phyloP scores from a whole-genome alignment of 1,140 invertebrate genomes.

The Psix sp. region DNA sequence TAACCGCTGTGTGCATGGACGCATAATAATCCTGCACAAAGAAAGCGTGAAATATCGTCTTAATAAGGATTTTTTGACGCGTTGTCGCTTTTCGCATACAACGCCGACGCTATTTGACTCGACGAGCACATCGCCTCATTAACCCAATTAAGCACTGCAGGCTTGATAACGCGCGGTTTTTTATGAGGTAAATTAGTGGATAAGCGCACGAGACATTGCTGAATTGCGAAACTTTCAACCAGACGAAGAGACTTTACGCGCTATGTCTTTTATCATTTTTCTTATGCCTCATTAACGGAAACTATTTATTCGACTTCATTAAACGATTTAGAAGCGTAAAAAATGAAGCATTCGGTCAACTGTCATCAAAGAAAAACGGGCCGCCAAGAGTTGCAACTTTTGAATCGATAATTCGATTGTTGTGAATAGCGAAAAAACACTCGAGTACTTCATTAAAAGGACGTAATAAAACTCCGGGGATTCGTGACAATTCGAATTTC shows the following conservation, averaged over 20 bases:
- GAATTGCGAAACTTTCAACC: slow-evolving; percentile 31
- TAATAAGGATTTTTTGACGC: slow-evolving; percentile 27
- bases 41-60: slow-evolving; percentile 30
- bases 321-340: slow-evolving; percentile 10
- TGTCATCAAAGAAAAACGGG: slow-evolving; percentile 1
- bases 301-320: slow-evolving; percentile 32
- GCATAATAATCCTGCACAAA: slow-evolving; percentile 11
- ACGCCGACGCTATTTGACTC: slow-evolving; percentile 61
- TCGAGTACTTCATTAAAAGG: slow-evolving; percentile 35
- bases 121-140: slow-evolving; percentile 67
- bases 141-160: slow-evolving; percentile 69
- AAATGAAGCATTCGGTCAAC: slow-evolving; percentile 10
- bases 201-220: slow-evolving; percentile 37
- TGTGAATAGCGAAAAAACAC: slow-evolving; percentile 26
- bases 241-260: slow-evolving; percentile 4
- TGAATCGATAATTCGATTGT: slow-evolving; percentile 34
- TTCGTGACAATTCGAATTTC: slow-evolving; percentile 29
- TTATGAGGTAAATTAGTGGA: slow-evolving; percentile 42
- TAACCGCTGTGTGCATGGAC: not conserved
- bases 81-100: slow-evolving; percentile 41
- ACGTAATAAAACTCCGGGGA: slow-evolving; percentile 34
- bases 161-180: slow-evolving; percentile 65
- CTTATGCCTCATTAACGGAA: slow-evolving; percentile 28
- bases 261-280: slow-evolving; percentile 5
- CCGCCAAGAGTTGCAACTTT: not conserved